phyloP scores from a whole-genome alignment of 1,140 invertebrate species.

The Drosophila cardini region DNA sequence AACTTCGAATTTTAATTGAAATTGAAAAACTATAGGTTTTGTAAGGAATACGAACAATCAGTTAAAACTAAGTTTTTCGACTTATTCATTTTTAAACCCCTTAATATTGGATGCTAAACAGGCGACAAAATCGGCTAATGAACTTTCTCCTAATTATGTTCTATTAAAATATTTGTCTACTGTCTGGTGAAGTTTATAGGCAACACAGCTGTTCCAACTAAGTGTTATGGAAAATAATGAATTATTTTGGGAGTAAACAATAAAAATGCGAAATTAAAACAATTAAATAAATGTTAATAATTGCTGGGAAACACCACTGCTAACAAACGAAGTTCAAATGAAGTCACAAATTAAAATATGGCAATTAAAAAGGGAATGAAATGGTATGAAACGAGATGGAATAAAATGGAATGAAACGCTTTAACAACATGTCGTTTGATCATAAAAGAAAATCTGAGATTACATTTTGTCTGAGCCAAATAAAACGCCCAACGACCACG shows the following conservation, averaged over 20 bases:
- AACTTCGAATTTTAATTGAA: too few relatives aligned
- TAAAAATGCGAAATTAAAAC: background rate
- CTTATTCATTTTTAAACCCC: too few relatives aligned
- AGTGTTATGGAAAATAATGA: background rate
- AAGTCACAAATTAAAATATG: conserved; percentile 3
- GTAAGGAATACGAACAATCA: too few relatives aligned
- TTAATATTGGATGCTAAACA: too few relatives aligned
- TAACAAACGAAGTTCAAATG: background rate
- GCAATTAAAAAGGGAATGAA: background rate
- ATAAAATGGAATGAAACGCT: background rate
- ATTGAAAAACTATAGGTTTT: too few relatives aligned
- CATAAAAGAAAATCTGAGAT: conserved; percentile 19
- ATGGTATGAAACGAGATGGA: background rate
- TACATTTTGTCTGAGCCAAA: conserved; percentile 14
- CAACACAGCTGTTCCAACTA: conserved; percentile 1
- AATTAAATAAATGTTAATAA: background rate
- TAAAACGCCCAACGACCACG: conserved; percentile 9
- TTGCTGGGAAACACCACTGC: background rate
- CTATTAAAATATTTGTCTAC: background rate
- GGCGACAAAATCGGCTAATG: too few relatives aligned
- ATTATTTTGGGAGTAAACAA: conserved; percentile 6
- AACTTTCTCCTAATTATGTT: background rate
- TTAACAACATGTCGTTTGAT: background rate
- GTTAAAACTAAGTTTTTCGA: too few relatives aligned
- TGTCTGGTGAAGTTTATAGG: background rate